Percentiles rank a stretch among this genome's conserved stretches.
These are phyloP conservation scores for Alectura lathami DNA, from an alignment of 2,113 vertebrate species.

Conservation along the genomic window DNA sequence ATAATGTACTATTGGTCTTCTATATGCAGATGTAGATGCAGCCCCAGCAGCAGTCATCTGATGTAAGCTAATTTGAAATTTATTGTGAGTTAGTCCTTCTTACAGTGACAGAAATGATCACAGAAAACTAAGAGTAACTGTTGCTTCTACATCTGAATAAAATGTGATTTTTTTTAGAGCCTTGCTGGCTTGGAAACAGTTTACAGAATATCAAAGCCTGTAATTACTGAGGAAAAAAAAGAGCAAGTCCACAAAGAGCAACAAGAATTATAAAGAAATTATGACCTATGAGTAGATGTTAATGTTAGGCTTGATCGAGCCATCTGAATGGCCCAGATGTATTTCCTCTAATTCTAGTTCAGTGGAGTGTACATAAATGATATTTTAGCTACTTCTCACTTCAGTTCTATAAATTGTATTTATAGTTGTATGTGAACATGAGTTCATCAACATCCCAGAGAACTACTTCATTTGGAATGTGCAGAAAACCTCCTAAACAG, in stretches of 20 bases:
- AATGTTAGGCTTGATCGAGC: not conserved
- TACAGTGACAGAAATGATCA: not conserved
- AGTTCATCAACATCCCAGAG: not conserved
- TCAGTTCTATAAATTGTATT: not conserved
- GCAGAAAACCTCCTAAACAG: not conserved
- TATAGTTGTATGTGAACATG: not conserved
- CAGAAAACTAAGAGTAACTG: not conserved
- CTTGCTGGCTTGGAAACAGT: not conserved
- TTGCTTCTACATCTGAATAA: not conserved
- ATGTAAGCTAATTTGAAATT: not conserved
- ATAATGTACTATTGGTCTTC: not conserved
- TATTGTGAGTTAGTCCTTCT: not conserved
- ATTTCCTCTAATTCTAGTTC: not conserved
- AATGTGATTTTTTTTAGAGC: not conserved
- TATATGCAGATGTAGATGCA: not conserved
- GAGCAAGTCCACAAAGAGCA: not conserved
- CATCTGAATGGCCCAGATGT: not conserved
- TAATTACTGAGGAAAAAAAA: not conserved
- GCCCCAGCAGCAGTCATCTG: not conserved
- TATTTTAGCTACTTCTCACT: not conserved
- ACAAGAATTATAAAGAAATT: not conserved
- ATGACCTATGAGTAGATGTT: not conserved
- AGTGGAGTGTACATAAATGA: not conserved
- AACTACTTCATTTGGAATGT: not conserved
- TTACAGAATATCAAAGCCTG: not conserved